Base-by-base conservation (phyloP, 2,113 vertebrate species). In the Phyllostomus hastatus region DNA sequence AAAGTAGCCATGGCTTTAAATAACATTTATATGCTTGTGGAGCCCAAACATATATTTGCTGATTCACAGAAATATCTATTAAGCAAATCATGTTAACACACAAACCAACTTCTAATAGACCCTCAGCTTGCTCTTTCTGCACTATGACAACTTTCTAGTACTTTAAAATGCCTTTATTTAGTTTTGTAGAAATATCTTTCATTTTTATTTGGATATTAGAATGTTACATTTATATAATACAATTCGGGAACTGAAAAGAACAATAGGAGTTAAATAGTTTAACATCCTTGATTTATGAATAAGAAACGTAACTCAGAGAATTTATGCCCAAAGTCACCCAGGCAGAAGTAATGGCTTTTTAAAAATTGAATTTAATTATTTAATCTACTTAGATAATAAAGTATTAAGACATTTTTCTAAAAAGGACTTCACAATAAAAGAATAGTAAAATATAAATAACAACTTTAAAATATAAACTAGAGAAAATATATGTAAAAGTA, bases 131-230 rank as follows among this genome's bases (percentile, higher is more conserved):
- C 9, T 70, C 33, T 80, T 84, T 87, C n/a, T 2, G 33, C 35
- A 84, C 28, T 26, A 64, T 87, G 59, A n/a, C 9, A 76, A 92
- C 3, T 76, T 72, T 28, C 19, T 1, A 80, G 16, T 1, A 24
- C 26, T 26, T 72, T 94, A 81, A 92, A 84, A 79, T 38, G 84
- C 64, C 5, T 52, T 86, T 50, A 64, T 75, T 91, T 89, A 67
- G 4, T 93, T 94, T 95, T 80, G 2, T n/a, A 66, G 38, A 72
- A 81, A 73, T 91, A 28, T 17, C 33, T 91, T 90, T 43, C 12
- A 57, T 70, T 90, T 95, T 90, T 93, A 72, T 78, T 95, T 90
- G 50, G 14, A 67, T 92, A n/a, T 96, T 88, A 10, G 26, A 96
- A 69, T 2, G 7, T 11, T 78, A 1, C 33, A 90, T 52, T 96